phyloP scores from a whole-genome alignment of 2,888 invertebrate species.

The Griposia aprilina region DNA sequence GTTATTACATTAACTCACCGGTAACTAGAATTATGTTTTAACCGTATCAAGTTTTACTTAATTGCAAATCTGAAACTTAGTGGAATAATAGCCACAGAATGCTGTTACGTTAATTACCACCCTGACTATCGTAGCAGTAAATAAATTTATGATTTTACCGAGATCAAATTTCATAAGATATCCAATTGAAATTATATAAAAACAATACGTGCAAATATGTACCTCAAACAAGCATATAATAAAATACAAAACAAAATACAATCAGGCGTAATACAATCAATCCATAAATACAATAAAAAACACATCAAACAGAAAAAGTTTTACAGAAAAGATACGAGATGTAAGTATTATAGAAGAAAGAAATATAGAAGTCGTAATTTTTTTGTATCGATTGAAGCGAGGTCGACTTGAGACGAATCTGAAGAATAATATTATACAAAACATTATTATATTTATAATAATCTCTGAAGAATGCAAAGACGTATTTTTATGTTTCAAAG shows the following conservation, averaged over 20 bases:
- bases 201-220: not conserved
- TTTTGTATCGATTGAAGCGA: constrained; percentile 55
- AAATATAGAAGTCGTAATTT: constrained; percentile 50
- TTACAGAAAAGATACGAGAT: constrained; percentile 3
- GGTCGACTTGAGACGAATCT: constrained; percentile 6
- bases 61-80: no score
- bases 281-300: constrained; percentile 29
- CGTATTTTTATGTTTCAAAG: not conserved
- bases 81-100: no score
- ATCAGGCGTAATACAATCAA: constrained; percentile 18
- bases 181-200: not conserved
- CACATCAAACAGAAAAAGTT: constrained; percentile 18
- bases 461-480: not conserved
- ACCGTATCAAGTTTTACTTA: no score
- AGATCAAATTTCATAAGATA: not conserved
- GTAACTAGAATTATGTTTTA: no score
- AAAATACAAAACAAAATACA: constrained; percentile 11
- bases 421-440: constrained; percentile 11
- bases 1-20: no score
- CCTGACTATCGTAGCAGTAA: not conserved
- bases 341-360: constrained; percentile 16
- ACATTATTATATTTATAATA: not conserved
- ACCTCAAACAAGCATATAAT: not conserved
- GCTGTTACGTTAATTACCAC: no score
- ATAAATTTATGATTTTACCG: not conserved